A percentile compares a stretch with the other conserved stretches of the same genome.
These are phyloP conservation scores for Catostomus latipinnis DNA, from an alignment of 2,797 vertebrate genomes.

Conservation along the genomic window DNA sequence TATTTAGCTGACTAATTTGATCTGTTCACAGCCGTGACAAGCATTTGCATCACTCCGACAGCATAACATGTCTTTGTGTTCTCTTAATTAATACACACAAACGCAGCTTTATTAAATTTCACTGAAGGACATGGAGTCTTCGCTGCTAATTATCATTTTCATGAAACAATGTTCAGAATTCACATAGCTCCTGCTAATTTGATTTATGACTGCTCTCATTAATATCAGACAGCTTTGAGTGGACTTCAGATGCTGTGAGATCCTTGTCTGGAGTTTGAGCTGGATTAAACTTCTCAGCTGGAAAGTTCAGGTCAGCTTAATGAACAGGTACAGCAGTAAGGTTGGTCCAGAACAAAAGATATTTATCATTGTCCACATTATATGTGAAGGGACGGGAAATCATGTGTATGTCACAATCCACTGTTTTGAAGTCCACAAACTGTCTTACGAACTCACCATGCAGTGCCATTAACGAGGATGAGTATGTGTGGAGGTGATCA, in stretches of 20 bases:
- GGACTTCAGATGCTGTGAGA: conserved; percentile 70
- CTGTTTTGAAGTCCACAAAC: conserved; percentile 52
- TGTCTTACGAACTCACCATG: conserved; percentile 49
- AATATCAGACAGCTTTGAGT: conserved; percentile 73
- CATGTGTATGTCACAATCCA: conserved; percentile 51
- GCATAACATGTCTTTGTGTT: conserved; percentile 2
- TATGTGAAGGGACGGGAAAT: conserved; percentile 55
- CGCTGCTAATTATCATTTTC: conserved; percentile 75
- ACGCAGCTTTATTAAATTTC: conserved; percentile 78
- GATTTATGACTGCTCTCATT: conserved; percentile 72
- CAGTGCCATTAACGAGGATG: conserved; percentile 47
- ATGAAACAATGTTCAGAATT: conserved; percentile 82
- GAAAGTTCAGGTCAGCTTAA: conserved; percentile 70
- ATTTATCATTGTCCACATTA: conserved; percentile 50
- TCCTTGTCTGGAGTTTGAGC: conserved; percentile 67
- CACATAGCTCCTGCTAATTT: conserved; percentile 77
- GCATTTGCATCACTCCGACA: conserved; percentile 69
- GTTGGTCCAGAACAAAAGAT: neutral
- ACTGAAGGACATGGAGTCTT: conserved; percentile 76
- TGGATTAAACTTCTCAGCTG: conserved; percentile 56
- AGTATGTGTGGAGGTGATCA: conserved; percentile 15
- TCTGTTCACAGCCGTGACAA: conserved; percentile 73
- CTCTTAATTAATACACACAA: conserved; percentile 77
- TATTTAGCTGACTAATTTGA: conserved; percentile 32
- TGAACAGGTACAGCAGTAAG: conserved; percentile 29